phyloP scores from a whole-genome alignment of 2,113 vertebrate genomes.

The Xiphorhynchus elegans region DNA sequence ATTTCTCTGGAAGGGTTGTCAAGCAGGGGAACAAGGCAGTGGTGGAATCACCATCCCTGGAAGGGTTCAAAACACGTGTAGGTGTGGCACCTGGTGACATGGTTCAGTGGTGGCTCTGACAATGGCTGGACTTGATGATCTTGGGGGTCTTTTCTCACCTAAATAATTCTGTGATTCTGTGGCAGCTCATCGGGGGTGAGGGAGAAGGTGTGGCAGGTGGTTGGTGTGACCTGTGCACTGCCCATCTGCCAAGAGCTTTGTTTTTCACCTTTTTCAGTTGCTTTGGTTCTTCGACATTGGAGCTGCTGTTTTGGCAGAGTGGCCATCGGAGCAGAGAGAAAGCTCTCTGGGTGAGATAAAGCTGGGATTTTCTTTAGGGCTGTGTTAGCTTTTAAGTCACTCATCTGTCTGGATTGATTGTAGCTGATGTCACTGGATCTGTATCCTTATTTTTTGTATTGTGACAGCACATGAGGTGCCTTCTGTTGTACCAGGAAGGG shows the following conservation, averaged over 20 bases:
- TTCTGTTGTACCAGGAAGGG: neutral
- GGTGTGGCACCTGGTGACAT: neutral
- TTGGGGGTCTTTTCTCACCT: neutral
- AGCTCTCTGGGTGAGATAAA: neutral
- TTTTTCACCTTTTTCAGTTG: rapidly evolving
- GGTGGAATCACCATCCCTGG: neutral
- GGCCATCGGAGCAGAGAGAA: neutral
- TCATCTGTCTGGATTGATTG: neutral
- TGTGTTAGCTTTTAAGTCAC: neutral
- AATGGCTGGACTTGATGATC: neutral
- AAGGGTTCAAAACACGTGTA: neutral
- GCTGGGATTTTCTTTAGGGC: neutral
- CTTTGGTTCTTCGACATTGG: neutral
- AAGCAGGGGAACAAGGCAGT: neutral
- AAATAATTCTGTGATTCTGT: neutral
- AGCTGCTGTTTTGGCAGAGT: neutral
- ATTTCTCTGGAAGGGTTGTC: neutral
- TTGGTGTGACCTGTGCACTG: neutral
- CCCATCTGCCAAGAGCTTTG: neutral
- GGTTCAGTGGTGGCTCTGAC: neutral
- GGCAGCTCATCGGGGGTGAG: neutral
- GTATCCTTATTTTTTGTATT: neutral
- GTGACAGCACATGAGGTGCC: neutral
- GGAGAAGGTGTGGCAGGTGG: neutral
- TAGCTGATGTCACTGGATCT: neutral